A percentile compares a stretch with the other conserved stretches of the same genome.
Conservation (phyloP, 2,797 vertebrate species). For the Lindbergichthys nudifrons region DNA sequence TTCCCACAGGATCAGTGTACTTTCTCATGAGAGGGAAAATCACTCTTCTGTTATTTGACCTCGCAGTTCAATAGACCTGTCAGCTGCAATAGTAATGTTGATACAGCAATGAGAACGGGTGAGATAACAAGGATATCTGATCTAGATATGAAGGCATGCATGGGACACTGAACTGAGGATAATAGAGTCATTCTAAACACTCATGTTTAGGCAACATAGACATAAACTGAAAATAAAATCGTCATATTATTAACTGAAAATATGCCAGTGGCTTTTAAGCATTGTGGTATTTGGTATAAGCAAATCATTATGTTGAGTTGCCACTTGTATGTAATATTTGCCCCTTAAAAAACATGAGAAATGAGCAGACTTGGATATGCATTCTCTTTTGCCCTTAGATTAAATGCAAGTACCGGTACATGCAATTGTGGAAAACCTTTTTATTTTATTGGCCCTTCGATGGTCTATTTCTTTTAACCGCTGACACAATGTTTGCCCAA, state of each 20-base stretch:
- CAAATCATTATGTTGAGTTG: not conserved
- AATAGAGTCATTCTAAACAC: not conserved
- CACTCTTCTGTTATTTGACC: constrained; percentile 50
- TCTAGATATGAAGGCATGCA: constrained; percentile 22
- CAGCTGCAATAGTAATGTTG: constrained; percentile 43
- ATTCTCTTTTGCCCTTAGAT: constrained; percentile 28
- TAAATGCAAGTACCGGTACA: constrained; percentile 56
- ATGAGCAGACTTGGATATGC: constrained; percentile 16
- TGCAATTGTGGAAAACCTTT: constrained; percentile 57
- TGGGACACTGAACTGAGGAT: constrained; percentile 2
- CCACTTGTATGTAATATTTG: not conserved
- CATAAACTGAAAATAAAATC: constrained; percentile 9
- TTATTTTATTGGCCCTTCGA: constrained; percentile 65
- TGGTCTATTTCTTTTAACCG: constrained; percentile 64
- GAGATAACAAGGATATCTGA: constrained; percentile 46
- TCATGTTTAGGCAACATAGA: constrained; percentile 16
- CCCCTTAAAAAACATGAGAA: constrained; percentile 29
- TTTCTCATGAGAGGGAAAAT: constrained; percentile 70
- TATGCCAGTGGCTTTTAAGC: not conserved
- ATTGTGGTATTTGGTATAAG: not conserved
- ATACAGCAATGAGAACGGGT: constrained; percentile 30
- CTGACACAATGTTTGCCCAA: constrained; percentile 58
- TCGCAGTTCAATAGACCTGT: constrained; percentile 46
- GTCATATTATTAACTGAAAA: constrained; percentile 11
- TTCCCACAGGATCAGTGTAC: constrained; percentile 54